A percentile compares a stretch with the other conserved stretches of the same genome.
Evolutionary conservation across 1,140 invertebrate species (phyloP).

Genomic region (Saxidomus purpurata): DNA sequence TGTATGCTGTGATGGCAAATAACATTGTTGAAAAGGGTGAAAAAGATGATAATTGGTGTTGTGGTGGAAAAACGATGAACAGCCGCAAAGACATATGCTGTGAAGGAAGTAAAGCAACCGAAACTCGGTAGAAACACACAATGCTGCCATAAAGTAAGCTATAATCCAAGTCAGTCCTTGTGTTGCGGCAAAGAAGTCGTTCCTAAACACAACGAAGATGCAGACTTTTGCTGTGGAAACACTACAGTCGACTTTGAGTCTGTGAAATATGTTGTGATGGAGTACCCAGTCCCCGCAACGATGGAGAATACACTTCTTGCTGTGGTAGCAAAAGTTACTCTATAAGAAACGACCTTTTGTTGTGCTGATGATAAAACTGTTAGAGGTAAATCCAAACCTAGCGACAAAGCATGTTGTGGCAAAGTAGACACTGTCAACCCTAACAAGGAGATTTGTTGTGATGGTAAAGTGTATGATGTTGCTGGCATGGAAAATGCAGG

Average conservation of each 20-base stretch:
- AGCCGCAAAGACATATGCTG: slow-evolving; percentile 37
- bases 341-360: too few relatives aligned
- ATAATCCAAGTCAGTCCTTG: slow-evolving; percentile 1
- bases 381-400: slow-evolving; percentile 14
- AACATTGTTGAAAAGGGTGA: too few relatives aligned
- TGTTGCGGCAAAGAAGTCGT: slow-evolving; percentile 30
- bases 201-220: too few relatives aligned
- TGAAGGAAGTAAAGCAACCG: slow-evolving; percentile 33
- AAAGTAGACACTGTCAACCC: too few relatives aligned
- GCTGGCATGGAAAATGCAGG: neutral
- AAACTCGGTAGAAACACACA: slow-evolving; percentile 4
- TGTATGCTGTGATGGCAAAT: slow-evolving; percentile 19
- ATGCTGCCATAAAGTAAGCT: slow-evolving; percentile 47
- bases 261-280: slow-evolving; percentile 20
- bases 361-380: too few relatives aligned
- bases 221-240: slow-evolving; percentile 55
- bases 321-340: too few relatives aligned
- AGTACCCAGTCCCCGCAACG: too few relatives aligned
- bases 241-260: slow-evolving; percentile 1
- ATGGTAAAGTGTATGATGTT: slow-evolving; percentile 5
- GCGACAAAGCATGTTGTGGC: slow-evolving; percentile 40
- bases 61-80: slow-evolving; percentile 21
- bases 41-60: too few relatives aligned
- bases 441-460: slow-evolving; percentile 40
- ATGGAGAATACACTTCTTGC: too few relatives aligned